Evolutionary conservation across 2,113 vertebrate genomes (phyloP).

Genomic region (Colaptes auratus): DNA sequence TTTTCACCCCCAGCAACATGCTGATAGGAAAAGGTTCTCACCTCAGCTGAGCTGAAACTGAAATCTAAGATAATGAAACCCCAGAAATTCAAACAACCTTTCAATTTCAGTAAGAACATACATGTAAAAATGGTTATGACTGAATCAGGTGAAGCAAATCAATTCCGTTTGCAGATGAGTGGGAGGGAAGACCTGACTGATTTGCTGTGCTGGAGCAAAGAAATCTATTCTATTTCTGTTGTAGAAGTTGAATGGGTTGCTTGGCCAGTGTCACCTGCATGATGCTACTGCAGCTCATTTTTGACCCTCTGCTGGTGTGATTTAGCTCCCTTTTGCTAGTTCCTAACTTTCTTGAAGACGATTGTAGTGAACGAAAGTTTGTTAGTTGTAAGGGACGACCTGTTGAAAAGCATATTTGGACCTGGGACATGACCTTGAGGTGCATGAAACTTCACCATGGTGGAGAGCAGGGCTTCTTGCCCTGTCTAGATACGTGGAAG

Average conservation of each 20-base stretch:
- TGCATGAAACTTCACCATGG: not conserved
- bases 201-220: not conserved
- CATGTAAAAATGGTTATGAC: not conserved
- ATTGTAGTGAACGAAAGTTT: not conserved
- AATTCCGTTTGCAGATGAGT: not conserved
- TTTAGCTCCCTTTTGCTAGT: not conserved
- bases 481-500: not conserved
- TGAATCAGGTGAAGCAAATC: not conserved
- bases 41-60: not conserved
- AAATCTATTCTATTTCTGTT: rapidly evolving
- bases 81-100: not conserved
- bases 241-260: not conserved
- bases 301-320: not conserved
- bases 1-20: not conserved
- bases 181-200: not conserved
- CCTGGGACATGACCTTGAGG: not conserved
- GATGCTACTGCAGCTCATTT: not conserved
- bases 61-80: not conserved
- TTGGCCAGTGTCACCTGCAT: not conserved
- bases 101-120: not conserved
- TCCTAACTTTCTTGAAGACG: not conserved
- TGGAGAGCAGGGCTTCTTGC: not conserved
- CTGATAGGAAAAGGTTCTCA: not conserved
- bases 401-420: not conserved
- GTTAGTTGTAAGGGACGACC: not conserved